Base-by-base conservation (phyloP, 2,797 vertebrate genomes). In the Spheniscus humboldti region DNA sequence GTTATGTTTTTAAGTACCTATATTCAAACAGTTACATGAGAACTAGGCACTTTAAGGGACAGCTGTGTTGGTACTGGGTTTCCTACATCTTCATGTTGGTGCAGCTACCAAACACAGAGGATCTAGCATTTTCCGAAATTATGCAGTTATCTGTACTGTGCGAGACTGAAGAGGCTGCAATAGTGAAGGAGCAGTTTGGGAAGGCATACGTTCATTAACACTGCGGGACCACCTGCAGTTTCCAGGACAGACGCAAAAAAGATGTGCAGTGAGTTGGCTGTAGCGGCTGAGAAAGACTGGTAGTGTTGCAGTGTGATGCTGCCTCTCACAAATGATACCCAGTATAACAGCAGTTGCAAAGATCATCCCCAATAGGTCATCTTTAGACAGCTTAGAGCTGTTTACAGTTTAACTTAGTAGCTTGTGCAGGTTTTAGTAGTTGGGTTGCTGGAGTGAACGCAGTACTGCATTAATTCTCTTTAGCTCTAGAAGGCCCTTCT, bases 121-220 rank as follows among this genome's bases (percentile, higher is more conserved):
- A 33, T 6, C 19, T 48, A 5, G 59, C 15, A 1, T n/a, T 48
- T 62, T 23, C 17, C 30, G 39, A 11, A 86, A 39, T 24, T 22
- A 25, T 27, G 28, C 18, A 20, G 19, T 20, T 56, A 7, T 33
- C 31, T 35, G 45, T 9, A 1, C 25, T 1, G 0, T 7, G 48
- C 0, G 10, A 31, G 8, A 7, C 15, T 17, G 39, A 19, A 84
- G 27, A 7, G 37, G 41, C 45, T 45, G 57, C 56, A 31, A 2
- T 0, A 22, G 62, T 6, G 6, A 9, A 28, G 63, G 53, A 31
- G 25, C 24, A 9, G 18, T 7, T 67, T 13, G 48, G 63, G 64
- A 66, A 71, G 62, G 22, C 18, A 18, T 30, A 3, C 0, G 0
- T 19, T 4, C 16, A 13, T 50, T 35, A 80, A 30, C 30, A 6